phyloP scores from a whole-genome alignment of 2,797 vertebrate species.

The Halcyon leucocephala region DNA sequence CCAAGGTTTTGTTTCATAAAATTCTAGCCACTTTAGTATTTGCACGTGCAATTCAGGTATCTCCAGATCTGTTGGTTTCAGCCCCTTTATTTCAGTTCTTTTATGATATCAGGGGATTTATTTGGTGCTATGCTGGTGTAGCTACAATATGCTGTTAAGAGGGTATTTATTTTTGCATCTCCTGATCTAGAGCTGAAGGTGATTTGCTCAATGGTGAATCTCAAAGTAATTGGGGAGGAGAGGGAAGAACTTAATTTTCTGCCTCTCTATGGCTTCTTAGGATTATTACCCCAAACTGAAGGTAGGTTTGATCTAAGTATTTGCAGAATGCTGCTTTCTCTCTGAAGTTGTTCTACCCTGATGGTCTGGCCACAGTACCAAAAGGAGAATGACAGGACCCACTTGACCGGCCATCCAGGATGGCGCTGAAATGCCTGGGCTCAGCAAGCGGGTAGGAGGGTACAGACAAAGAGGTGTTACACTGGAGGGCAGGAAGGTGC shows the following conservation, averaged over 20 bases:
- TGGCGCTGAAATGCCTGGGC: neutral
- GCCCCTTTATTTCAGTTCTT: neutral
- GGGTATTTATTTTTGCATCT: neutral
- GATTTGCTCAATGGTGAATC: neutral
- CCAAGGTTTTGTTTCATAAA: neutral
- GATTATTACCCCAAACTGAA: neutral
- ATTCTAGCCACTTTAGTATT: fast-evolving
- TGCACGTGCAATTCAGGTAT: neutral
- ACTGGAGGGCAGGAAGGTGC: neutral
- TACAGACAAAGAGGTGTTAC: neutral
- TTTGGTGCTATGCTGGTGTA: neutral
- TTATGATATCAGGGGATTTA: neutral
- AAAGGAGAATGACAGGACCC: neutral
- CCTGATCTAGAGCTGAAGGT: neutral
- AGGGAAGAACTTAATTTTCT: neutral
- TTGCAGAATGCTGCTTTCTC: neutral
- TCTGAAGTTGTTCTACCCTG: neutral
- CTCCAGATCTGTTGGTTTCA: neutral
- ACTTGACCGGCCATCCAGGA: neutral
- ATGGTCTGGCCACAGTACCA: no score
- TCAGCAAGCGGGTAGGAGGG: neutral
- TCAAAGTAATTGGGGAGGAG: neutral
- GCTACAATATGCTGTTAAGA: neutral
- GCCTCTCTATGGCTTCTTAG: neutral
- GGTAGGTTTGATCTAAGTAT: neutral